Conservation (phyloP, 2,797 vertebrate species). For the Characodon lateralis region DNA sequence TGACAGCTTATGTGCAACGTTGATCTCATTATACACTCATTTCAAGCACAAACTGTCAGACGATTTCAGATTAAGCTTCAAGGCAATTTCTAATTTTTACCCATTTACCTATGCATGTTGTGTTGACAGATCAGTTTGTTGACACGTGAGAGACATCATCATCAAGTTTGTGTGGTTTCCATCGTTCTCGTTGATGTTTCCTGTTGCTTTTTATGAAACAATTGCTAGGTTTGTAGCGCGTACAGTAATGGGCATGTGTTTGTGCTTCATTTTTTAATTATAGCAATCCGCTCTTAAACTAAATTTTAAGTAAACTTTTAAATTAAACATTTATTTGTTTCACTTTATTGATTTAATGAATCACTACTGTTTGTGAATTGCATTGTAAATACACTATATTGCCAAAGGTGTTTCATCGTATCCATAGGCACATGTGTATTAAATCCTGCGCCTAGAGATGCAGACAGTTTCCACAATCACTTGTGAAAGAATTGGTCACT, state of each 20-base stretch:
- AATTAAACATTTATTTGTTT: neutral
- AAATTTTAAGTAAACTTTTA: neutral
- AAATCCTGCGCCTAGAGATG: neutral
- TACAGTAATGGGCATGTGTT: neutral
- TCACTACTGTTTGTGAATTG: neutral
- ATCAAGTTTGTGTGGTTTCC: constrained; percentile 28
- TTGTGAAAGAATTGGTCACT: neutral
- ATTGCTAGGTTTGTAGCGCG: neutral
- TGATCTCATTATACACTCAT: constrained; percentile 75
- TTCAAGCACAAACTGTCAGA: constrained; percentile 65
- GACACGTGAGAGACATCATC: constrained; percentile 47
- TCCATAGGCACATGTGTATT: neutral
- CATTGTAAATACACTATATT: neutral
- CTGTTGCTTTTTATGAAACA: neutral
- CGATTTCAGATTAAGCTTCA: constrained; percentile 59
- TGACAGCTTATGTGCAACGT: constrained; percentile 65
- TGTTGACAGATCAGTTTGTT: constrained; percentile 44
- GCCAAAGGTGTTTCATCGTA: neutral
- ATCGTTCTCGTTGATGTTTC: constrained; percentile 4
- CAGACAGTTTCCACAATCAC: neutral
- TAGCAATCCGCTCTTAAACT: neutral
- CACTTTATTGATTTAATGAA: neutral
- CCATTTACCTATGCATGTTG: constrained; percentile 66
- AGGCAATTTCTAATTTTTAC: constrained; percentile 60
- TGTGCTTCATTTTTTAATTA: neutral